These are phyloP conservation scores for Neodon shergylaensis DNA, from an alignment of 2,113 vertebrate genomes.

Conservation along the genomic window DNA sequence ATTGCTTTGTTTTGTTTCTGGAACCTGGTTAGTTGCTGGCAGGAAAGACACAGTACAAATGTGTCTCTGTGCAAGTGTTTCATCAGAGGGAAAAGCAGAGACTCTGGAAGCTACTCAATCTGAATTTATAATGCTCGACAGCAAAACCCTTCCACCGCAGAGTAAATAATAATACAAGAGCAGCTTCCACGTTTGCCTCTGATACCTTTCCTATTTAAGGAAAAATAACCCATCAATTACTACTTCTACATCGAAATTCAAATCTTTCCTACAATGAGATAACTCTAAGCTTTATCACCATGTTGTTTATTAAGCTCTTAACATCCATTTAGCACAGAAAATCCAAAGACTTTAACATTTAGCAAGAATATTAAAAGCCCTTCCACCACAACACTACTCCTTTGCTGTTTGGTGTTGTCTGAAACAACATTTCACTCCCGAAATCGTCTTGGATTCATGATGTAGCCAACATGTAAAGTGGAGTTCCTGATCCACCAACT, in stretches of 20 bases:
- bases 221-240: conserved; percentile 49
- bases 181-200: conserved; percentile 62
- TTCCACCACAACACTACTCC: no score
- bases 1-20: conserved; percentile 18
- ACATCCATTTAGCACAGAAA: neutral
- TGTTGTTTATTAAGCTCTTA: neutral
- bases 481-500: neutral
- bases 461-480: neutral
- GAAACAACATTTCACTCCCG: neutral
- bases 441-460: neutral
- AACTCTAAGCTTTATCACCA: neutral
- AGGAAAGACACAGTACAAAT: conserved; percentile 46
- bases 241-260: conserved; percentile 48
- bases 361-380: neutral
- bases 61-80: conserved; percentile 52
- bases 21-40: conserved; percentile 23
- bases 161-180: conserved; percentile 61
- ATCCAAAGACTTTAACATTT: neutral
- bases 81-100: conserved; percentile 20
- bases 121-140: conserved; percentile 64
- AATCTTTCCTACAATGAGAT: neutral
- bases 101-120: conserved; percentile 19
- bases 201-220: conserved; percentile 56
- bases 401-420: neutral
- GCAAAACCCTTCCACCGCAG: conserved; percentile 57